Conservation (phyloP, 2,888 invertebrate species). For the Parapristionchus giblindavisi region DNA sequence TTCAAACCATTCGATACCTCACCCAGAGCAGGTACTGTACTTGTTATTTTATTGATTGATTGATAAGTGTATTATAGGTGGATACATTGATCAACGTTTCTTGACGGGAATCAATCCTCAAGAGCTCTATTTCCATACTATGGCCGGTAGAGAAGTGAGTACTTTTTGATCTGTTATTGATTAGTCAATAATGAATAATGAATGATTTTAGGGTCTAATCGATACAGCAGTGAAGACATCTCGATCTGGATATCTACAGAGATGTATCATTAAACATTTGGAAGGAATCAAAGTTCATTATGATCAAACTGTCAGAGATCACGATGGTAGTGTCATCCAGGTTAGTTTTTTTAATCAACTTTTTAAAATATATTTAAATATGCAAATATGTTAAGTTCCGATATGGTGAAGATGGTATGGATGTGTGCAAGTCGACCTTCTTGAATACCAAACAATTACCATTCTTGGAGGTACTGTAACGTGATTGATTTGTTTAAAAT, state of each 20-base stretch:
- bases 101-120: conserved; percentile 98
- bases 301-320: conserved; percentile 93
- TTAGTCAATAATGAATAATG: not conserved
- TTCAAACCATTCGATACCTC: conserved; percentile 74
- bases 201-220: conserved; percentile 85
- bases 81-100: conserved; percentile 94
- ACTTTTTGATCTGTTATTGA: not conserved
- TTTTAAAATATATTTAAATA: too few relatives aligned
- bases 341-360: too few relatives aligned
- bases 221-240: conserved; percentile 99
- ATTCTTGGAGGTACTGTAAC: conserved; percentile 19
- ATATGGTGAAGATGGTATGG: conserved; percentile 87
- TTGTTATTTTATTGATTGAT: not conserved
- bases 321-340: conserved; percentile 90
- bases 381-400: too few relatives aligned
- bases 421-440: conserved; percentile 87
- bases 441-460: conserved; percentile 72
- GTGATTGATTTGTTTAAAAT: not conserved
- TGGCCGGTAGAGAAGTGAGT: conserved; percentile 94
- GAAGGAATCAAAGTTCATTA: conserved; percentile 91
- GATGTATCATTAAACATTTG: conserved; percentile 95
- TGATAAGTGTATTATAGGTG: conserved; percentile 73
- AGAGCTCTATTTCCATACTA: conserved; percentile 99
- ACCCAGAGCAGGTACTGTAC: conserved; percentile 58
- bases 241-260: conserved; percentile 94